Base-by-base conservation (phyloP, 2,797 vertebrate genomes). In the Leptodactylus fallax region DNA sequence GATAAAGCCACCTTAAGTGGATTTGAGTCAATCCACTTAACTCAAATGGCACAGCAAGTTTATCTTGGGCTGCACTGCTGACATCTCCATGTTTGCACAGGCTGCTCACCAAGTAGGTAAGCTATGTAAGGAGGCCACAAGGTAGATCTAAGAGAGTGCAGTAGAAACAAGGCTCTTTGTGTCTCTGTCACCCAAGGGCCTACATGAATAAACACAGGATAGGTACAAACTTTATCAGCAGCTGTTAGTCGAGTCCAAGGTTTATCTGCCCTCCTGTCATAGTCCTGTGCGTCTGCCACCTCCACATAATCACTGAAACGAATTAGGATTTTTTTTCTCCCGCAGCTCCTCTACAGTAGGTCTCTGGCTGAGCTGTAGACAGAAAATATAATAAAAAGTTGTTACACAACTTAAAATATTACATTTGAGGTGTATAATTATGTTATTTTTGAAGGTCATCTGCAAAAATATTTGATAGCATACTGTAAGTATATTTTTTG, bases 301-400 rank as follows among this genome's bases (percentile, higher is more conserved):
- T 99, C 98, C 92, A 99, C 98, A 0, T 99, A 99, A 95, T 99
- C 98, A 1, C 97, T 97, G 95, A 99, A 99, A 88, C 95, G 97
- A 93, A 99, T 99, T 81, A 99, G 97, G 91, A 99, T 99, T 94
- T 98, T 99, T n/a, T 90, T 97, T 96, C 92, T 97, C 97, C 78
- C 98, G 95, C 80, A 99, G 95, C 91, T 99, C 97, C 94, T 99
- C 97, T 80, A 99, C 98, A 0, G 98, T 99, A 84, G 98, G 98
- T 92, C 98, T 96, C 90, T 99, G 98, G 92, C 98, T 99, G 89
- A 99, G 95, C 98, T 99, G 90, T 1, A 90, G 76, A 79, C 17
- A 83, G 56, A 82, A 87, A 65, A 81, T 85, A 47, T 36, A 84
- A 81, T 27, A n/a, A 13, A 71, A 47, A 19, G 17, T 21, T 47